Evolutionary conservation across 2,888 invertebrate genomes (phyloP), one percentile per base, ranked within the genome.

Genomic region (Leucophora obtusa): DNA sequence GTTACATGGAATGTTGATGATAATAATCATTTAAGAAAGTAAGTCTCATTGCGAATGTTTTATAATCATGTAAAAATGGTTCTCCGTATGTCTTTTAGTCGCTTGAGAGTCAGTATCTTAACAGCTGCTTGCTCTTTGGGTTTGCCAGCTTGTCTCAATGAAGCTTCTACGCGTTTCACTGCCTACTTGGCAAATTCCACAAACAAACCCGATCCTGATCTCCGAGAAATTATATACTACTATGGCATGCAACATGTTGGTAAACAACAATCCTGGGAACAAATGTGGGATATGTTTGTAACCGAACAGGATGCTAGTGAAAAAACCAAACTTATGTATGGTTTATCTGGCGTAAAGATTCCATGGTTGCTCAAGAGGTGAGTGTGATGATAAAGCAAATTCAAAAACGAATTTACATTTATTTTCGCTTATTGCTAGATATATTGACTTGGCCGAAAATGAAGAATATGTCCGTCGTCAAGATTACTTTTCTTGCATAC

Each of bases 231-330:
- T n/a, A 92, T 96, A 24, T 96, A 95, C 87, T 92, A 92, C 86
- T 93, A 93, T 85, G 96, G 95, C 92, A 93, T 95, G 93, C 91
- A 92, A 82, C 88, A 92, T 28, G 91, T 92, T 8, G 92, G 93
- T 0, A 90, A 91, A 21, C 92, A 93, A 74, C 87, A 91, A 0
- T 93, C 94, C 65, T 98, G 97, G 97, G 91, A 95, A n/a, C 90
- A 91, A 69, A 89, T 97, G 85, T 96, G 96, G 93, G 86, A 93
- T 8, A 91, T 93, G 72, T 98, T 95, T 89, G 86, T 92, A 66
- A 89, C 91, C 0, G 97, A 97, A 87, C 91, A 91, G 3, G 96
- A 97, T 86, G 95, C 96, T 0, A 94, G 94, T 75, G 97, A 97
- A 86, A 95, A 94, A 87, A 83, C 92, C 0, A 95, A 94, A 87